Base-by-base conservation (phyloP, 2,797 vertebrate genomes). In the Scolopax rusticola region DNA sequence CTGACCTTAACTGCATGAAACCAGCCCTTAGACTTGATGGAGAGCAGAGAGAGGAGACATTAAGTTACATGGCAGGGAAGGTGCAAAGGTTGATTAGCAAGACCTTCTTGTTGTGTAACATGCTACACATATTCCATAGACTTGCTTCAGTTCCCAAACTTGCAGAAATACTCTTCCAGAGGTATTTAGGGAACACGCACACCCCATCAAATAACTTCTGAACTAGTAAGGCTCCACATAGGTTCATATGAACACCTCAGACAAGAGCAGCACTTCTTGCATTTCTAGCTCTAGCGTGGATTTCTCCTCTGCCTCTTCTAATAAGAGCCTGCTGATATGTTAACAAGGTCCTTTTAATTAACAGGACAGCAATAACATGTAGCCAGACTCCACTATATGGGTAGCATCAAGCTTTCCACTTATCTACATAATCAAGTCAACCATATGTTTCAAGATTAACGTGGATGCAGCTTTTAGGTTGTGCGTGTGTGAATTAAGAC, bases 401-500 rank as follows among this genome's bases (percentile, higher is more conserved):
- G 41, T 51, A 84, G 41, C 65, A 60, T 48, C 48, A 60, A 77
- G 45, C 30, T 75, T 94, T 83, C 47, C 30, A 38, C 54, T 79
- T 84, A n/a, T 12, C 41, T 63, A 7, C 28, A 8, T 51, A 43
- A 86, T 40, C 43, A 90, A 93, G 43, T 21, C 7, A 87, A 41
- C 25, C 16, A 45, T 51, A 38, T 30, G 51, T 84, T 84, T 76
- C 74, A n/a, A 20, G 2, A 63, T 48, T 77, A 90, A 91, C 24
- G 38, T 25, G 36, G 43, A 84, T 38, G 15, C 23, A 67, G 41
- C 53, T 83, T 91, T 76, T 63, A 73, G 43, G 60, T 45, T 43
- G 5, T 87, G 28, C 28, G 23, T 74, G 17, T 75, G 40, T 51
- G 59, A 94, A 86, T 90, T 79, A 84, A 86, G 59, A 81, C 36